These are phyloP conservation scores for Zaprionus inermis DNA, from an alignment of 1,140 invertebrate species.

Conservation along the genomic window DNA sequence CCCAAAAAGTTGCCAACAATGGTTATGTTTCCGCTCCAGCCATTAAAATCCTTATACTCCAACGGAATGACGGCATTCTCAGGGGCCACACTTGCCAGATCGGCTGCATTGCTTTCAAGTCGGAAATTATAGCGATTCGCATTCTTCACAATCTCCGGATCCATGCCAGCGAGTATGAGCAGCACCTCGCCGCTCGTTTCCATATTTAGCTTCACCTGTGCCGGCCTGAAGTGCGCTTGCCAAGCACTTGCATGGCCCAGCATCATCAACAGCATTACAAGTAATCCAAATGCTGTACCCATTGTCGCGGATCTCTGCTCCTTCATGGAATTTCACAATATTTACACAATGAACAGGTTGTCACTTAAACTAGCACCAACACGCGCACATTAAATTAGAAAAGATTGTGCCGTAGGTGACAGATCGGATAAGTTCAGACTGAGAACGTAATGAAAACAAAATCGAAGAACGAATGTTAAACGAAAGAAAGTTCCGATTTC, in stretches of 20 bases:
- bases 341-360: not conserved
- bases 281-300: not conserved
- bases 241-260: conserved; percentile 32
- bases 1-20: conserved; percentile 64
- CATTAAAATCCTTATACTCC: conserved; percentile 12
- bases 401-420: too few relatives aligned
- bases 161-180: conserved; percentile 36
- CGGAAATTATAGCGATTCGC: conserved; percentile 58
- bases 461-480: not conserved
- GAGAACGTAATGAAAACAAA: not conserved
- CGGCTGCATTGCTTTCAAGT: conserved; percentile 33
- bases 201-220: conserved; percentile 45
- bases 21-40: conserved; percentile 58
- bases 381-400: not conserved
- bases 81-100: conserved; percentile 56
- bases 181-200: conserved; percentile 29
- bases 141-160: conserved; percentile 10
- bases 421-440: not conserved
- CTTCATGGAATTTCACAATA: not conserved
- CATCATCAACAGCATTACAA: conserved; percentile 17
- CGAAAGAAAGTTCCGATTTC: not conserved
- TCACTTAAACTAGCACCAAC: not conserved
- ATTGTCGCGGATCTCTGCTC: not conserved
- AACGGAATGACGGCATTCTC: conserved; percentile 52
- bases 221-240: conserved; percentile 57